A percentile compares a stretch with the other conserved stretches of the same genome.
Conservation (phyloP, 1,140 invertebrate genomes). For the Saccostrea glomerata region DNA sequence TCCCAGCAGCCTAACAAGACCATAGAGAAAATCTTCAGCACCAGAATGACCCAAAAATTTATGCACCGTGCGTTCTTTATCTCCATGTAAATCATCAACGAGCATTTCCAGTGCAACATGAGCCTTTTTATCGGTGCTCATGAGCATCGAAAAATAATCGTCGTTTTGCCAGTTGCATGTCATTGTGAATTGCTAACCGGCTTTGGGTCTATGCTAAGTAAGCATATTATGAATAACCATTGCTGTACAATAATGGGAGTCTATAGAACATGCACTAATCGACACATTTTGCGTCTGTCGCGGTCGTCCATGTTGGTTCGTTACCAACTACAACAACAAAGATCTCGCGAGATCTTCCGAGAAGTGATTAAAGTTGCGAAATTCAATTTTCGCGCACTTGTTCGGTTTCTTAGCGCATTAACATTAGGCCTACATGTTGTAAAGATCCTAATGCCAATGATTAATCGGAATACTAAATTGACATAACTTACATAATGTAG, state of each 20-base stretch:
- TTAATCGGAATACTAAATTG: no score
- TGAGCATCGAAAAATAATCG: conserved; percentile 74
- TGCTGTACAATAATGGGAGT: neutral
- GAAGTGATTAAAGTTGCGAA: conserved; percentile 3
- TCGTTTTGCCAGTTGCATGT: conserved; percentile 73
- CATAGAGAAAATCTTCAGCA: conserved; percentile 77
- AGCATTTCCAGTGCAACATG: conserved; percentile 74
- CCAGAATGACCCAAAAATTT: conserved; percentile 76
- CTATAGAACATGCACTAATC: neutral
- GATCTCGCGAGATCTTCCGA: neutral
- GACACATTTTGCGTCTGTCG: conserved; percentile 16
- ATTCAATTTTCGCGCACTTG: neutral
- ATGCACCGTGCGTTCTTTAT: conserved; percentile 75
- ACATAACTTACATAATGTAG: no score
- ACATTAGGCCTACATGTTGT: no score
- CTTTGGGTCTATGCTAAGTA: neutral
- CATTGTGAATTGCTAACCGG: conserved; percentile 55
- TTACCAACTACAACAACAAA: conserved; percentile 27
- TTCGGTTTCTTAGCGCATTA: no score
- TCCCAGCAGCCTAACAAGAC: conserved; percentile 74
- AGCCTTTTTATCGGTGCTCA: conserved; percentile 67
- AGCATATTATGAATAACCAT: neutral
- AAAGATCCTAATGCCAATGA: no score
- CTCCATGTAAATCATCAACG: conserved; percentile 77
- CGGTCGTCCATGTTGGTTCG: conserved; percentile 24